These are phyloP conservation scores for Amphimedon queenslandica DNA, from an alignment of 37 sponge, comb jelly and placozoan genomes.

Conservation along the genomic window DNA sequence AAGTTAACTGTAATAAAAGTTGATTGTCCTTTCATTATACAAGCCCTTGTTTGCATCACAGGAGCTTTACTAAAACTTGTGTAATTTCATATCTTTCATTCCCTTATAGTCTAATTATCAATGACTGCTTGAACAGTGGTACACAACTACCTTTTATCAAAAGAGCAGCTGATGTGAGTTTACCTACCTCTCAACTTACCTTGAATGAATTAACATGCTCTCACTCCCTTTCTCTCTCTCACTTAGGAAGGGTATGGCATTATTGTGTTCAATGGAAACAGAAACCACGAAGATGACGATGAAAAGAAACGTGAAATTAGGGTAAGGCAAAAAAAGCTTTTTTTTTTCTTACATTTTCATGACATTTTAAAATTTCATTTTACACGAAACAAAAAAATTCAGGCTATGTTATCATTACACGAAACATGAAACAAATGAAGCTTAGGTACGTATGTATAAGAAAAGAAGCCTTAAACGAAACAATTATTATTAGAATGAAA, in stretches of 20 bases:
- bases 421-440: too few species aligned
- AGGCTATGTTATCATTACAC: too few species aligned
- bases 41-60: too few species aligned
- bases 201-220: background rate
- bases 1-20: too few species aligned
- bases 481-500: background rate
- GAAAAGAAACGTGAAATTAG: slow-evolving; percentile 1
- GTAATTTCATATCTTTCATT: too few species aligned
- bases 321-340: slow-evolving; percentile 4
- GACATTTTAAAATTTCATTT: background rate
- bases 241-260: slow-evolving; percentile 70
- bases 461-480: too few species aligned
- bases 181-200: background rate
- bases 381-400: too few species aligned
- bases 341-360: background rate
- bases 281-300: slow-evolving; percentile 19
- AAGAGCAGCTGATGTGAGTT: slow-evolving; percentile 47
- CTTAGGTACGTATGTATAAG: too few species aligned
- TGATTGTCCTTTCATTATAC: too few species aligned
- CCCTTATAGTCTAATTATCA: slow-evolving; percentile 70
- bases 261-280: slow-evolving; percentile 71
- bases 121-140: slow-evolving; percentile 74
- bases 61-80: too few species aligned
- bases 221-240: background rate
- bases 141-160: slow-evolving; percentile 82